Conservation (phyloP, 2,113 vertebrate species). For the Anoplopoma fimbria region DNA sequence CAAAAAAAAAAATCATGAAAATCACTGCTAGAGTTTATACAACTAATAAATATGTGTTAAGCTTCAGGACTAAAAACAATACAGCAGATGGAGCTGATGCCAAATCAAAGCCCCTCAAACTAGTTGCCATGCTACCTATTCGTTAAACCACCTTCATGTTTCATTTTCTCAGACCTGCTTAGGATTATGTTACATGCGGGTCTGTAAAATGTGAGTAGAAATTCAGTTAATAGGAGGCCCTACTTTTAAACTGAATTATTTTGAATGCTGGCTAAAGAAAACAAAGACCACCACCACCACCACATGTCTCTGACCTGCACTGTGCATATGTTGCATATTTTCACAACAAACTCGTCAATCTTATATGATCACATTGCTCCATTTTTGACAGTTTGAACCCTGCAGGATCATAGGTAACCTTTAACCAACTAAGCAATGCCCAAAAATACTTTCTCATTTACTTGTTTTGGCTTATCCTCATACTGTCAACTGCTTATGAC, state of each 20-base stretch:
- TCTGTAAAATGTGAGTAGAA: constrained; percentile 9
- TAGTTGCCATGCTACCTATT: constrained; percentile 2
- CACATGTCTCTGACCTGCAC: background rate
- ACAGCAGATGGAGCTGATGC: constrained; percentile 10
- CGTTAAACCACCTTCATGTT: constrained; percentile 3
- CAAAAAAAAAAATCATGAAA: constrained; percentile 23
- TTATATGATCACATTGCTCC: background rate
- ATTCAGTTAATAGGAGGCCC: background rate
- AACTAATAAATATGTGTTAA: constrained; percentile 28
- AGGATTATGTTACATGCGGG: background rate
- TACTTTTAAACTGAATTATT: constrained; percentile 2
- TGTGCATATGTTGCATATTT: background rate
- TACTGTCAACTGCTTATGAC: background rate
- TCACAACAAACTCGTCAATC: background rate
- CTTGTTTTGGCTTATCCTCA: background rate
- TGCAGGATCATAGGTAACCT: background rate
- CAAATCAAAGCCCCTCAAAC: constrained; percentile 18
- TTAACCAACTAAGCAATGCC: background rate
- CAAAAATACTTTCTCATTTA: background rate
- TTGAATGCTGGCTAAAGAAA: constrained; percentile 20
- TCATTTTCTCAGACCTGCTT: background rate
- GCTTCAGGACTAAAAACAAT: background rate
- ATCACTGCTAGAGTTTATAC: constrained; percentile 9
- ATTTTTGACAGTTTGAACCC: background rate
- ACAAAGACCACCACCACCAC: constrained; percentile 5